These are phyloP conservation scores for Palythoa caribaeorum DNA, from an alignment of 92 coral and sea anemone genomes.

Conservation along the genomic window DNA sequence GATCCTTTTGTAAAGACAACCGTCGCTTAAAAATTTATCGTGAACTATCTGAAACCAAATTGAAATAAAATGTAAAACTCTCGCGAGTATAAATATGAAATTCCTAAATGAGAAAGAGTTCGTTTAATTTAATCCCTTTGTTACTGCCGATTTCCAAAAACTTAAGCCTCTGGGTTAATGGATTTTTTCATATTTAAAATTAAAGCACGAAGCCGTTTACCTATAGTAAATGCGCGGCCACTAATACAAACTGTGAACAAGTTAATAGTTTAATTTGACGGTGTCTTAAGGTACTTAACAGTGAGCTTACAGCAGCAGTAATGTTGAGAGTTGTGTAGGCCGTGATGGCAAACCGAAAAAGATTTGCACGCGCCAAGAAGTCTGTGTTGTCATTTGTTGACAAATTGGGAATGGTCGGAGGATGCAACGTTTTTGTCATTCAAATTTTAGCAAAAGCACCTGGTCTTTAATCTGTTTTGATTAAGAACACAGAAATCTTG, in stretches of 20 bases:
- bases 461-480: slow-evolving; percentile 16
- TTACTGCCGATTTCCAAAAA: slow-evolving; percentile 19
- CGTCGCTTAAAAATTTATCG: not conserved
- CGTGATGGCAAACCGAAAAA: not conserved
- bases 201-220: slow-evolving; percentile 25
- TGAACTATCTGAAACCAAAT: not conserved
- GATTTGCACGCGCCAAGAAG: not conserved
- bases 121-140: slow-evolving; percentile 17
- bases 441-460: slow-evolving; percentile 12
- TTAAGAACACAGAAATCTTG: slow-evolving; percentile 28
- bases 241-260: not conserved
- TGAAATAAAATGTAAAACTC: not conserved
- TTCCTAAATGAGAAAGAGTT: not conserved
- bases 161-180: slow-evolving; percentile 19
- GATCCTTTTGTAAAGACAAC: not conserved
- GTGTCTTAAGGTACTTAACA: not conserved
- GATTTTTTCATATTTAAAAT: slow-evolving; percentile 17
- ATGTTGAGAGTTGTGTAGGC: not conserved
- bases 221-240: not conserved
- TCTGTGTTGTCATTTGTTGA: not conserved
- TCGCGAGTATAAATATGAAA: not conserved
- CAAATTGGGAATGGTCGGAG: not conserved
- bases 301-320: not conserved
- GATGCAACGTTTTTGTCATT: slow-evolving; percentile 1
- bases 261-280: slow-evolving; percentile 1